phyloP scores from a whole-genome alignment of 2,797 vertebrate genomes.

The Arvicola amphibius region DNA sequence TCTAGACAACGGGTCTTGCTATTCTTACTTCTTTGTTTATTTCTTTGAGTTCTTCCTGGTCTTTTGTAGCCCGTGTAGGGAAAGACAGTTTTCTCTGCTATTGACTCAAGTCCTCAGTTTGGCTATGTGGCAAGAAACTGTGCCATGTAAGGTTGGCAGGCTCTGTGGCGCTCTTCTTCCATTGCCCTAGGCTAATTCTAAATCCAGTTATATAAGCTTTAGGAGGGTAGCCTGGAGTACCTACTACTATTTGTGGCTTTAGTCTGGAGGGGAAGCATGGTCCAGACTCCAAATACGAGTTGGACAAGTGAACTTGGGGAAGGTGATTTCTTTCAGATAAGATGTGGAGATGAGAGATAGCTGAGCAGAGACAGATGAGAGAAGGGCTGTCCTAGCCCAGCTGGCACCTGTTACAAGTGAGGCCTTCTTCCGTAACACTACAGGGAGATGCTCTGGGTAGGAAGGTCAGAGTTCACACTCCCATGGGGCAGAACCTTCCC shows the following conservation, averaged over 20 bases:
- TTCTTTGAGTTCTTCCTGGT: background rate
- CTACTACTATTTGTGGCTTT: background rate
- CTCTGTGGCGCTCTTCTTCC: background rate
- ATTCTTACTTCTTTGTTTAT: background rate
- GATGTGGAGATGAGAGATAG: background rate
- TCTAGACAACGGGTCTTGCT: background rate
- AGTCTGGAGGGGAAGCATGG: background rate
- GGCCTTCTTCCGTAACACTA: background rate
- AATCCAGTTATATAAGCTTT: background rate
- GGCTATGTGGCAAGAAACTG: background rate
- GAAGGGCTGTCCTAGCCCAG: background rate
- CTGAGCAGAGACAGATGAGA: background rate
- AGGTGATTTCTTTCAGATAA: background rate
- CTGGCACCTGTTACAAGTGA: background rate
- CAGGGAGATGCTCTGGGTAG: background rate
- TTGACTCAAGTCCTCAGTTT: background rate
- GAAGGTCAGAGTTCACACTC: background rate
- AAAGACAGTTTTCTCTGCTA: background rate
- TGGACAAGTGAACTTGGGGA: background rate
- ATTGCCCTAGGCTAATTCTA: background rate
- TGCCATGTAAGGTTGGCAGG: background rate
- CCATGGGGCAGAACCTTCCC: background rate
- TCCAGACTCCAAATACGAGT: constrained; percentile 36
- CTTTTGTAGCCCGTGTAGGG: background rate
- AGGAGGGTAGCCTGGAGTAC: background rate